phyloP scores from a whole-genome alignment of 1,140 invertebrate genomes.

The Drosophila repleta region DNA sequence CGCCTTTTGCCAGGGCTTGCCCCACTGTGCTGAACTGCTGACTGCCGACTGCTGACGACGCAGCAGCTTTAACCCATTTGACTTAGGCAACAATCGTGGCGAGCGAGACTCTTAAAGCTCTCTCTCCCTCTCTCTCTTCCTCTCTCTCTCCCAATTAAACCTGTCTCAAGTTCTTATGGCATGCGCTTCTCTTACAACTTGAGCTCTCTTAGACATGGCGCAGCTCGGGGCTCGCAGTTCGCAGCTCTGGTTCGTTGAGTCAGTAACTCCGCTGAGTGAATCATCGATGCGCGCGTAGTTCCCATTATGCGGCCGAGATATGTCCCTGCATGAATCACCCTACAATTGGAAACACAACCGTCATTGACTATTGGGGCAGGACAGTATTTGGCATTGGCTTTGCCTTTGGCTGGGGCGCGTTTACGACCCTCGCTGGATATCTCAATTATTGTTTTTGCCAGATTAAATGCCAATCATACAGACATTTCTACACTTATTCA shows the following conservation, averaged over 20 bases:
- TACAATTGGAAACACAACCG: constrained; percentile 6
- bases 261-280: constrained; percentile 15
- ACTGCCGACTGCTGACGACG: constrained; percentile 34
- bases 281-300: constrained; percentile 7
- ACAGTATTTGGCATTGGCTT: not conserved
- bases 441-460: not conserved
- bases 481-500: not conserved
- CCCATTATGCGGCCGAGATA: not conserved
- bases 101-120: constrained; percentile 14
- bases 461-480: not conserved
- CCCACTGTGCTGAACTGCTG: constrained; percentile 32
- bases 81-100: constrained; percentile 36
- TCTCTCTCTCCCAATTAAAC: constrained; percentile 1
- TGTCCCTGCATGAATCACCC: constrained; percentile 12
- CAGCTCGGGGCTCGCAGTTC: too few species aligned
- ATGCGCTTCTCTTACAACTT: not conserved
- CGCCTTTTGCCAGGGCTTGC: not conserved
- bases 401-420: too few species aligned
- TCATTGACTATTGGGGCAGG: constrained; percentile 14
- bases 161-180: too few species aligned
- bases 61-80: constrained; percentile 48
- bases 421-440: not conserved
- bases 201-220: constrained; percentile 1
- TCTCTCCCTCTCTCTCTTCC: not conserved
- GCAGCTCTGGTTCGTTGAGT: not conserved